phyloP scores from a whole-genome alignment of 2,113 vertebrate species.

The Oreochromis tanganicae region DNA sequence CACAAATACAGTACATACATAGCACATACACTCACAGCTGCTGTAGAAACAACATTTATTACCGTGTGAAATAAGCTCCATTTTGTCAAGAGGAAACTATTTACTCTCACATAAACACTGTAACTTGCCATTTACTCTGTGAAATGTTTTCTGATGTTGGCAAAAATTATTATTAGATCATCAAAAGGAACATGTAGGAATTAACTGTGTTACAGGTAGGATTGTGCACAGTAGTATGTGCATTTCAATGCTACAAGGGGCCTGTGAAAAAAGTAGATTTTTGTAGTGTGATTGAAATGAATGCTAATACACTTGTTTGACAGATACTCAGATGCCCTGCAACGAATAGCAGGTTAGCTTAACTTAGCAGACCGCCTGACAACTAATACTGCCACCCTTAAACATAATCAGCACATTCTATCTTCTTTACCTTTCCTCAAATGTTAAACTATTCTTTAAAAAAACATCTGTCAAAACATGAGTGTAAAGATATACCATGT shows the following conservation, averaged over 20 bases:
- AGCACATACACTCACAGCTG: conserved; percentile 7
- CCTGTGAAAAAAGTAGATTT: not conserved
- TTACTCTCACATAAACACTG: not conserved
- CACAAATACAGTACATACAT: not conserved
- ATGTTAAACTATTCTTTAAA: not conserved
- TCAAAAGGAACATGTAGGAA: not conserved
- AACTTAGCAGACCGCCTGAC: not conserved
- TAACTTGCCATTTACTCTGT: not conserved
- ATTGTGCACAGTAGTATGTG: not conserved
- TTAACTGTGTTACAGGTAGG: not conserved
- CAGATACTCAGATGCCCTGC: not conserved
- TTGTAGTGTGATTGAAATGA: not conserved
- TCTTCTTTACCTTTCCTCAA: not conserved
- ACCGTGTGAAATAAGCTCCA: not conserved
- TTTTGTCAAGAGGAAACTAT: conserved; percentile 30
- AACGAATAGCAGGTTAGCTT: not conserved
- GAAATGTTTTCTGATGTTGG: not conserved
- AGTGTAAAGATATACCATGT: not conserved
- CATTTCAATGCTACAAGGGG: not conserved
- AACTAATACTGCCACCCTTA: not conserved
- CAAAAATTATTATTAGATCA: not conserved
- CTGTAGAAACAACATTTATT: conserved; percentile 34
- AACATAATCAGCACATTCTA: not conserved
- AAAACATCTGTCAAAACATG: not conserved
- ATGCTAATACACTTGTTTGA: not conserved